A percentile compares a stretch with the other conserved stretches of the same genome.
These are phyloP conservation scores for Ashinkailepas kermadecensis DNA, from an alignment of 2,888 invertebrate genomes.

Conservation along the genomic window DNA sequence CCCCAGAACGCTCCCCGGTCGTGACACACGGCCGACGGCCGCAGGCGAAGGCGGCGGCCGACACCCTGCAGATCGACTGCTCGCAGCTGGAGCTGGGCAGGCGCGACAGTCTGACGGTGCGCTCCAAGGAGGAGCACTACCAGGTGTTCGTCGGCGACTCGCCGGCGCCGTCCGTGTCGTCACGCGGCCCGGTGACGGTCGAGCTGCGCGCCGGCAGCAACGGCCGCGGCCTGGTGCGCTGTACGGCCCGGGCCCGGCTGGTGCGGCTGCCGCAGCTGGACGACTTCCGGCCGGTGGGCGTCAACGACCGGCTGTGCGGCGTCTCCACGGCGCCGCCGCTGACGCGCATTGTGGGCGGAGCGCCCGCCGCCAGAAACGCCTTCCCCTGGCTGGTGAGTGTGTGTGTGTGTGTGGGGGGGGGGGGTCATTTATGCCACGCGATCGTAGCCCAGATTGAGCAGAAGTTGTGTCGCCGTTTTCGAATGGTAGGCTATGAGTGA, in stretches of 20 bases:
- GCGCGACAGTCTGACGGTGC: not conserved
- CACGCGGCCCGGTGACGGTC: not conserved
- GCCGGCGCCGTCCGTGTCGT: not conserved
- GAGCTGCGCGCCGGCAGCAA: not conserved
- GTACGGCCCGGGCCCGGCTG: not conserved
- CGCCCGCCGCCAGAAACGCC: not conserved
- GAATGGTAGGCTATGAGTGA: too few species aligned
- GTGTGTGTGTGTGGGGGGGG: not conserved
- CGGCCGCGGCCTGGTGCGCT: not conserved
- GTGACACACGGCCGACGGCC: too few species aligned
- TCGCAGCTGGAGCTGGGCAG: not conserved
- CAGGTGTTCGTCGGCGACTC: not conserved
- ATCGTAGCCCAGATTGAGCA: too few species aligned
- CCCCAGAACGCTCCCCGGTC: not conserved
- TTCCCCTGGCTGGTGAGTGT: conserved; percentile 8
- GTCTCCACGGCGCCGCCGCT: not conserved
- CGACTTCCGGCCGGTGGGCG: not conserved
- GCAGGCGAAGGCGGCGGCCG: not conserved
- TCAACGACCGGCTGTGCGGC: conserved; percentile 17
- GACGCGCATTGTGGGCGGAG: not conserved
- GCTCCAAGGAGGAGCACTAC: too few species aligned
- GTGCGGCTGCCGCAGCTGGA: too few species aligned
- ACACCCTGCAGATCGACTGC: not conserved
- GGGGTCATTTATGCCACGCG: too few species aligned
- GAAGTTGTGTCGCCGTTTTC: too few species aligned